Evolutionary conservation across 1,140 invertebrate species (phyloP), one percentile per base, ranked within the genome.

Genomic region (Mamestra configurata): DNA sequence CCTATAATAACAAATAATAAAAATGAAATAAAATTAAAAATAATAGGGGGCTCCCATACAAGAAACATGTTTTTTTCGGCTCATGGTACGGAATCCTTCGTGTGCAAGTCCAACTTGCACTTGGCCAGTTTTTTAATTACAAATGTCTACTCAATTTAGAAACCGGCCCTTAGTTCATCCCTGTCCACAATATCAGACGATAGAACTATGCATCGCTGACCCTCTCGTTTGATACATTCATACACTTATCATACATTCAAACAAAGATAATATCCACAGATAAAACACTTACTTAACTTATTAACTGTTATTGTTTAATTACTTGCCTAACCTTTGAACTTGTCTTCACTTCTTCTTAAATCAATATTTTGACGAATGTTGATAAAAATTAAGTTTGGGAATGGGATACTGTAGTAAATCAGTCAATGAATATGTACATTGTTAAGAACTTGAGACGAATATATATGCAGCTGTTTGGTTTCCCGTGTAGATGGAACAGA

Each of bases 161-260:
- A 31, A 31, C 2, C 1, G 27, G 5, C 37, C 20, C 37, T 4
- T 22, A 66, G 4, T 66, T 10, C 61, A 10, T 66, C 61, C 61
- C 61, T 43, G 61, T 22, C 2, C 3, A 3, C 18, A 43, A 66
- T 66, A 66, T 66, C 61, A 66, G 61, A 66, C 61, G 18, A 43
- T 37, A 18, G 43, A 66, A 66, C 61, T 66, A 66, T 66, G 61
- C 37, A 43, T 20, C 11, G 18, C 8, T 64, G 59, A 40, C 59
- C 61, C 61, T 22, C 13, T 40, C 11, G 37, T 66, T 66, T 66
- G 18, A 66, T 43, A 43, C 37, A 40, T 43, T 66, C 61, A 66
- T 43, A 43, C 37, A 40, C 37, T 66, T 66, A 66, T 66, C 61
- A 43, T 24, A 40, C 37, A 61, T 6, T 7, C 57, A 61, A 10